Percentiles rank a stretch among this genome's conserved stretches.
Evolutionary conservation across 2,888 invertebrate species (phyloP).

Genomic region (Eumacrocentrus americanus): DNA sequence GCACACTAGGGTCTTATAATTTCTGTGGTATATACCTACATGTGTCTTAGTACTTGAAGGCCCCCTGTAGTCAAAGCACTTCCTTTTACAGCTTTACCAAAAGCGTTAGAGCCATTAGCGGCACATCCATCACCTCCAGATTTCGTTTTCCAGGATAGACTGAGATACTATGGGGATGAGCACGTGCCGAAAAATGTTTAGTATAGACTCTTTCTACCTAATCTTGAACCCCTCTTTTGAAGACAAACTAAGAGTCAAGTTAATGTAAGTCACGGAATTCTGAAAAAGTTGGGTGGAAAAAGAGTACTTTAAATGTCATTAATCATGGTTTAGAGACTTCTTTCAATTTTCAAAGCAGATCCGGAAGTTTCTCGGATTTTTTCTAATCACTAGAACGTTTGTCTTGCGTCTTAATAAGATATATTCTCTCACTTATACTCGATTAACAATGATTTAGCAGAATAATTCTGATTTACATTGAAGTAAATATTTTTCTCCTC

Average conservation of each 20-base stretch:
- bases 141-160: no score
- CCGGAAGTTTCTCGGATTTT: background rate
- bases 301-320: background rate
- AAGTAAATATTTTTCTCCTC: background rate
- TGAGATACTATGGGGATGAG: slow-evolving; percentile 19
- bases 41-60: background rate
- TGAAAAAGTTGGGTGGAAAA: background rate
- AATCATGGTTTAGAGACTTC: background rate
- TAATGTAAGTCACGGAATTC: background rate
- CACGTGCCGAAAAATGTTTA: slow-evolving; percentile 13
- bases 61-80: background rate
- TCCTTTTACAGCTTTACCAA: slow-evolving; percentile 24
- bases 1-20: no score
- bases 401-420: background rate
- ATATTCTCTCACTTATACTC: background rate
- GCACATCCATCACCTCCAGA: slow-evolving; percentile 36
- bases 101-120: slow-evolving; percentile 36
- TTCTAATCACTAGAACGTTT: background rate
- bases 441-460: background rate
- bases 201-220: no score
- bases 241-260: background rate
- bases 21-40: no score
- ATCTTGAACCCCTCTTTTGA: background rate
- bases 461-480: background rate
- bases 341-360: background rate